phyloP scores from a whole-genome alignment of 1,140 invertebrate genomes.

The Dreissena polymorpha region DNA sequence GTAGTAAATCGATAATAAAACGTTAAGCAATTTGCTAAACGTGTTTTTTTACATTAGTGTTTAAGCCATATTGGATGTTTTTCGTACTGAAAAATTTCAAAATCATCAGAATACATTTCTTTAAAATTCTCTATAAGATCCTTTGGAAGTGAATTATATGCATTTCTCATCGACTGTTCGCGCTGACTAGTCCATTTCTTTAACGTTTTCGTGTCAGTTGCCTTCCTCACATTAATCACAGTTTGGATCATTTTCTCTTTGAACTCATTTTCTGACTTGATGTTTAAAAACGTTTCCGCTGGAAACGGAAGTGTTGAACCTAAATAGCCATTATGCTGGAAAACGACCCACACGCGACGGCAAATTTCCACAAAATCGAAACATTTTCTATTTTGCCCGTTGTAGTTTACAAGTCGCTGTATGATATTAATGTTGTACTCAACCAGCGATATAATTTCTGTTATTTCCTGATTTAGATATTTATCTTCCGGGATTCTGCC shows the following conservation, averaged over 20 bases:
- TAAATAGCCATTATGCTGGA: constrained; percentile 27
- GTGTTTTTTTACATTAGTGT: too few species aligned
- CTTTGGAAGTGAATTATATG: constrained; percentile 1
- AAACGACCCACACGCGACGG: neutral
- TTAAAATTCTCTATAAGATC: neutral
- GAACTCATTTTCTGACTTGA: neutral
- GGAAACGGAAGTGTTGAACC: neutral
- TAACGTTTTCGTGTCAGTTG: neutral
- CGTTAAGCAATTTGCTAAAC: too few species aligned
- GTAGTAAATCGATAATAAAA: too few species aligned
- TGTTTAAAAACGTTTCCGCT: neutral
- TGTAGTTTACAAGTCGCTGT: neutral
- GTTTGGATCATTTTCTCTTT: neutral
- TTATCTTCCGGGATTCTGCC: neutral
- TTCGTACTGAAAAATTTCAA: constrained; percentile 35
- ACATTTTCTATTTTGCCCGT: constrained; percentile 11
- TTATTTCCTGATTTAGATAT: neutral
- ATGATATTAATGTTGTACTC: constrained; percentile 6
- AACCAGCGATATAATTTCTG: constrained; percentile 1
- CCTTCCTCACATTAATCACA: neutral
- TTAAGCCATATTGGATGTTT: constrained; percentile 34
- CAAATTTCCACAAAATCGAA: constrained; percentile 7
- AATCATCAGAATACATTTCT: constrained; percentile 11
- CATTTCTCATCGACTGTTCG: neutral
- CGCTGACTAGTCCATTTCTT: neutral